Percentiles rank a stretch among this genome's conserved stretches.
phyloP scores from a whole-genome alignment of 2,888 invertebrate species.

The Spilosoma lubricipeda region DNA sequence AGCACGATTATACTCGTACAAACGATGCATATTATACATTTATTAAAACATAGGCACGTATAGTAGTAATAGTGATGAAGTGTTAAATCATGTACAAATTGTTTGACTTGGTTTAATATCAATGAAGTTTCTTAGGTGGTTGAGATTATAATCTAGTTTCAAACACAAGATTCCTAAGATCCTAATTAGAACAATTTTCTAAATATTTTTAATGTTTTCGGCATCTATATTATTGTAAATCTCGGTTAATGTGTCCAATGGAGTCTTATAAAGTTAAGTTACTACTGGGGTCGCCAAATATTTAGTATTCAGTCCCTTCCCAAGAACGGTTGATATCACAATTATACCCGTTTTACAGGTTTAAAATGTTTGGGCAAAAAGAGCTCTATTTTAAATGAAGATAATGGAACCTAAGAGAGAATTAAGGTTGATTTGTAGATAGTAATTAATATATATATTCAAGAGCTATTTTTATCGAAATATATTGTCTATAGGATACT shows the following conservation, averaged over 20 bases:
- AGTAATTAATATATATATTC: background rate
- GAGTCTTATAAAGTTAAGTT: constrained; percentile 15
- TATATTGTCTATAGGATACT: background rate
- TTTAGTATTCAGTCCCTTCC: constrained; percentile 23
- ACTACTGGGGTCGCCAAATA: constrained; percentile 12
- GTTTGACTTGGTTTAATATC: too few relatives aligned
- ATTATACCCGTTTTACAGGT: constrained; percentile 22
- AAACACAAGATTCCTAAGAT: background rate
- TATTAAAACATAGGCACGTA: background rate
- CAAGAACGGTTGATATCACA: constrained; percentile 19
- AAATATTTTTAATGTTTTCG: background rate
- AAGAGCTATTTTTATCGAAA: background rate
- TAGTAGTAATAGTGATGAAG: too few relatives aligned
- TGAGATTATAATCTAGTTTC: background rate
- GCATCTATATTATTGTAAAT: constrained; percentile 16
- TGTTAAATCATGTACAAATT: too few relatives aligned
- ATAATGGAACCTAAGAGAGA: background rate
- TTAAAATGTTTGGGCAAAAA: constrained; percentile 7
- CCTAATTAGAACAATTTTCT: constrained; percentile 4
- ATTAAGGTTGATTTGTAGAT: background rate
- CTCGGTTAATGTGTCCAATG: constrained; percentile 12
- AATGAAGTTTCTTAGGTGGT: background rate
- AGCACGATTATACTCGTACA: background rate
- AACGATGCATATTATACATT: background rate
- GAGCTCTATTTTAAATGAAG: constrained; percentile 6